Evolutionary conservation across 1,140 invertebrate species (phyloP).

Genomic region (Holcopasites calliopsidis): DNA sequence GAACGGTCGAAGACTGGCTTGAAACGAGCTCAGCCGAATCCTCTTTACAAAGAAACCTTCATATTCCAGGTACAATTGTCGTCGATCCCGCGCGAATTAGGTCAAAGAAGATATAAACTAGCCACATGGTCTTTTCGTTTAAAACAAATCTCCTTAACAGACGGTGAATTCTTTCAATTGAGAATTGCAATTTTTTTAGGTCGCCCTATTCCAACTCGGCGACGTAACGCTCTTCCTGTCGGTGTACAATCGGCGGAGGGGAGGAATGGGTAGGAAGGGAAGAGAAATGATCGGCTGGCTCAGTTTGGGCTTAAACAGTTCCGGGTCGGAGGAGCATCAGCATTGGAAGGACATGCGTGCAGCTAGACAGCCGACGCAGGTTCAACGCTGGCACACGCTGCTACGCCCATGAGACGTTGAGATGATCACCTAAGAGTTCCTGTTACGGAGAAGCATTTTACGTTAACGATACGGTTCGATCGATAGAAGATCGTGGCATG

Average conservation of each 20-base stretch:
- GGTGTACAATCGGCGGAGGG: constrained; percentile 93
- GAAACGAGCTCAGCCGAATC: constrained; percentile 94
- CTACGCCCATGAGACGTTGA: constrained; percentile 72
- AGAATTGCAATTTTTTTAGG: constrained; percentile 80
- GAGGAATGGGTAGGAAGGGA: constrained; percentile 91
- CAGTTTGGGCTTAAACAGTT: constrained; percentile 93
- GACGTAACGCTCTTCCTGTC: constrained; percentile 97
- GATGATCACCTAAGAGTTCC: constrained; percentile 46
- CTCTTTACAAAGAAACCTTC: constrained; percentile 97
- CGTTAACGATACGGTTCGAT: constrained; percentile 20
- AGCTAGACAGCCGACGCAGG: constrained; percentile 73
- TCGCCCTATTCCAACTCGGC: constrained; percentile 96
- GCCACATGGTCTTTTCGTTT: too few relatives aligned
- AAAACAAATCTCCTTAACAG: too few relatives aligned
- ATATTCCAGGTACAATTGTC: constrained; percentile 89
- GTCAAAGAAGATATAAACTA: too few relatives aligned
- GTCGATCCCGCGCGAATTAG: too few relatives aligned
- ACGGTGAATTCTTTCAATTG: neutral
- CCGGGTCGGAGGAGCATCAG: constrained; percentile 93
- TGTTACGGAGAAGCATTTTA: constrained; percentile 29
- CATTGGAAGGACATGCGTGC: constrained; percentile 96
- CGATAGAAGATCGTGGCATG: constrained; percentile 4
- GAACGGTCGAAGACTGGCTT: constrained; percentile 94
- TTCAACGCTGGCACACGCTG: constrained; percentile 78
- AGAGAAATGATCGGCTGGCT: constrained; percentile 97